phyloP scores from a whole-genome alignment of 2,797 vertebrate species.

The Varecia variegata region DNA sequence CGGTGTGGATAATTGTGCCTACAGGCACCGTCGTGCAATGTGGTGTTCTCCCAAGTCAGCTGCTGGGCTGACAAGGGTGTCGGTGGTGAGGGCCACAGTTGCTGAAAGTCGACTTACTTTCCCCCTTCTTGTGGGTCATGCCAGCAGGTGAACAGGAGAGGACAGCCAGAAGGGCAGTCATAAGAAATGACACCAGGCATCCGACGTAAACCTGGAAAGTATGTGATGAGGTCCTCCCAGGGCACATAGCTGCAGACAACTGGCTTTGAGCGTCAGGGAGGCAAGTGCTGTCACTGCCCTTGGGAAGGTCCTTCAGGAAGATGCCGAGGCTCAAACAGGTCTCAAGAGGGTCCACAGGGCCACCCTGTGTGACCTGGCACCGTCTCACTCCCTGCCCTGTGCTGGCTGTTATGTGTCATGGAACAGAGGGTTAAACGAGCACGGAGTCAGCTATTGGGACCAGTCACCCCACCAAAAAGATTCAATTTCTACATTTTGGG shows the following conservation, averaged over 20 bases:
- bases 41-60: not conserved
- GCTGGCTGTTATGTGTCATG: not conserved
- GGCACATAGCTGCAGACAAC: fast-evolving
- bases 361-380: not conserved
- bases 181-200: not conserved
- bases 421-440: not conserved
- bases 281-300: no score
- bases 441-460: not conserved
- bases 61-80: not conserved
- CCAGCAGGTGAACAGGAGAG: not conserved
- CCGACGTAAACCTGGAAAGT: not conserved
- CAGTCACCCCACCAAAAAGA: not conserved
- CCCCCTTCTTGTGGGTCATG: not conserved
- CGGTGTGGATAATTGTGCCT: no score
- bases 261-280: no score
- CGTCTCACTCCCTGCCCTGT: not conserved
- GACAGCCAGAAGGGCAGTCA: not conserved
- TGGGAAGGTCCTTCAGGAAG: not conserved
- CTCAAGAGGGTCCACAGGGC: not conserved
- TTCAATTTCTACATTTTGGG: not conserved
- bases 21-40: not conserved
- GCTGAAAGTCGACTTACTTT: not conserved
- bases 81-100: not conserved
- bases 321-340: not conserved
- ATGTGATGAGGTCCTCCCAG: not conserved